Evolutionary conservation across 2,888 invertebrate species (phyloP), one percentile per base, ranked within the genome.

Genomic region (Adela reaumurella): DNA sequence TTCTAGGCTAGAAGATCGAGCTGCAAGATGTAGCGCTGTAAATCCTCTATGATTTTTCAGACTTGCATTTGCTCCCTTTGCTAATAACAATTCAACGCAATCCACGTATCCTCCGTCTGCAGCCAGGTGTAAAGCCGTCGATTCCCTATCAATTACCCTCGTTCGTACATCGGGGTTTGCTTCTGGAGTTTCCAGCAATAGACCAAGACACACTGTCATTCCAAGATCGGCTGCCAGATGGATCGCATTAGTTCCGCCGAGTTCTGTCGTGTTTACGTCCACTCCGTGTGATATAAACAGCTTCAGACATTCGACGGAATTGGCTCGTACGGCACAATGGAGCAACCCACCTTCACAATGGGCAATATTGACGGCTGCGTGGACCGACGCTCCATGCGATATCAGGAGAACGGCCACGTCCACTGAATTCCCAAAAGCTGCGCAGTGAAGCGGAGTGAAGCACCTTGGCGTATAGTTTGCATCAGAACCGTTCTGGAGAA

Each of bases 61-160:
- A 55, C 87, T 85, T 0, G 88, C 86, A 59, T 90, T 87, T 0
- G 93, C 93, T 0, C 88, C 87, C 58, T 87, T 87, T 8, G 85
- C 81, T 41, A 94, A 62, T 43, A 93, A 65, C 44, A 90, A 67
- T 58, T 89, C 87, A 0, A 94, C 85, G 58, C 92, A 92, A 48
- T 94, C 91, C 11, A 83, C 83, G 62, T 90, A 90, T 1, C 94
- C 93, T 50, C 91, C 90, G 62, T 94, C 94, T 1, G 94, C 93
- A 0, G 94, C 93, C 54, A 94, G 73, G 74, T 95, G 95, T 49
- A 93, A 62, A 1, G 92, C 87, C 0, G 90, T 91, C 11, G 89
- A 86, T 54, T 89, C 88, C 57, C 89, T 87, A 50, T 88, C 89
- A 4, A 86, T 83, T 24, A 84, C 83, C 53, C 84, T 74, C 43